Evolutionary conservation across 2,113 vertebrate genomes (phyloP), one percentile per base, ranked within the genome.

Genomic region (Pyxicephalus adspersus): DNA sequence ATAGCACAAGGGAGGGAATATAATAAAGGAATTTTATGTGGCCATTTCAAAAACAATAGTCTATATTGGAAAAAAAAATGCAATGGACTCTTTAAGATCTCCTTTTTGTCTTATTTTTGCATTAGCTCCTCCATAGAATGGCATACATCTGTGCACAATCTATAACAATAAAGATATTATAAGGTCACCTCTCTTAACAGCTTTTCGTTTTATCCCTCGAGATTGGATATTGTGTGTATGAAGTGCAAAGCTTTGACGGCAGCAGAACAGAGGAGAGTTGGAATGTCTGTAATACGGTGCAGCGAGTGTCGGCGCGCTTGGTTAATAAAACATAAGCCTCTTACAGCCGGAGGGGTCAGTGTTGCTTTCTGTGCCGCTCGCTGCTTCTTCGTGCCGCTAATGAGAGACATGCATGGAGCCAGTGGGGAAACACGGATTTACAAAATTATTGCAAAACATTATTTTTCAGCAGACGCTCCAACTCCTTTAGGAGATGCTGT

Each of bases 321-420:
- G 51, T 73, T 73, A 73, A 73, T 73, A 73, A 73, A n/a, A 57
- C 70, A 73, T 73, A 58, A 73, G 52, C 70, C 70, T 57, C 68
- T 72, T 28, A 58, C 70, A 57, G 70, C 70, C 70, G 70, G 70
- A 58, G 70, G 70, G 52, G 70, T 73, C 70, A 34, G 52, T 52
- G 26, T 34, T 22, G 29, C 52, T 57, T 34, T 73, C 66, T 57
- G n/a, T 57, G 70, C 26, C 51, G 28, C 70, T 72, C 57, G 68
- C 70, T 73, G 70, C 70, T 29, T 57, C 52, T 73, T 29, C 54
- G 17, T n/a, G 55, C 54, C 13, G 29, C 57, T 58, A 73, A 73
- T 73, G 70, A 73, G 70, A 73, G 55, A 57, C 70, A 58, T 58
- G 54, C 31, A 58, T 58, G 54, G 19, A 34, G 70, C 52, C 70